These are phyloP conservation scores for Raphicerus campestris DNA, from an alignment of 2,113 vertebrate genomes.

Conservation along the genomic window DNA sequence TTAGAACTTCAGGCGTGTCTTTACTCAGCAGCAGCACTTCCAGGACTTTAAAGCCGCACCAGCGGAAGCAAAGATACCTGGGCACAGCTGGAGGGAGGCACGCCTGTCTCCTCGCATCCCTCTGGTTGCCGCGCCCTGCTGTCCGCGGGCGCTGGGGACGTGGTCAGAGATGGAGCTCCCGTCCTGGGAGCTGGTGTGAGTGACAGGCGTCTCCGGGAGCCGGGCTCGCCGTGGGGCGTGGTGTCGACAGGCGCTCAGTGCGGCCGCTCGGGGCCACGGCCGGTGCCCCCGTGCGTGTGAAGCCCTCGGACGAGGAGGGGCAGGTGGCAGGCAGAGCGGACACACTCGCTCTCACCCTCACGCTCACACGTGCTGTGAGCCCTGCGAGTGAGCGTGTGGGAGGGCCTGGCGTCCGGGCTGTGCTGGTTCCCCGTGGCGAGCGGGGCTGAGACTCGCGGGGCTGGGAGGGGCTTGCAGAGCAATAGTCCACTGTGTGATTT, in stretches of 20 bases:
- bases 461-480: not conserved
- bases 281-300: rapidly evolving
- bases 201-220: not conserved
- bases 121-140: not conserved
- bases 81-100: rapidly evolving
- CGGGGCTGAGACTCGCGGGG: not conserved
- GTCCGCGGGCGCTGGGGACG: not conserved
- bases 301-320: not conserved
- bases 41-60: not conserved
- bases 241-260: not conserved
- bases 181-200: not conserved
- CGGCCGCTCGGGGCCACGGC: rapidly evolving
- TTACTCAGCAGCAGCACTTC: not conserved
- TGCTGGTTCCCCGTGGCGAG: not conserved
- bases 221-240: rapidly evolving
- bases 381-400: not conserved
- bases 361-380: rapidly evolving
- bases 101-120: not conserved
- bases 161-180: rapidly evolving
- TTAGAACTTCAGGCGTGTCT: not conserved
- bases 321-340: rapidly evolving
- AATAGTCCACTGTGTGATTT: not conserved
- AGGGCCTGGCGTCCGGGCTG: rapidly evolving
- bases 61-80: too few species aligned
- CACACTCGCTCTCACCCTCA: rapidly evolving